A percentile compares a stretch with the other conserved stretches of the same genome.
Evolutionary conservation across 2,113 vertebrate genomes (phyloP).

Genomic region (Lophochroa leadbeateri): DNA sequence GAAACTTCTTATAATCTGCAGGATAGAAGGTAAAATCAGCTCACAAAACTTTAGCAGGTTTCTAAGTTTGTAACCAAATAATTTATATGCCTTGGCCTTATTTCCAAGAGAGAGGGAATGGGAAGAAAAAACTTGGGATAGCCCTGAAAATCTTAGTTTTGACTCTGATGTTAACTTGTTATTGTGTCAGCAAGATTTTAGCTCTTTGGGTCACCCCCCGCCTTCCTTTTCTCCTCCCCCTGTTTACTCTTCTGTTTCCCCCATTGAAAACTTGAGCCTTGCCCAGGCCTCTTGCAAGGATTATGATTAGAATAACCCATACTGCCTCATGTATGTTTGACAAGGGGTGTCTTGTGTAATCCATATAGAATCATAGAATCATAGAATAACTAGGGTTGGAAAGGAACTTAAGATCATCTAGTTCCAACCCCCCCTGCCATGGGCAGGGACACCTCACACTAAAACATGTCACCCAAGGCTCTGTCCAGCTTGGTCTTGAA

Average conservation of each 20-base stretch:
- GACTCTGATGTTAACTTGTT: neutral
- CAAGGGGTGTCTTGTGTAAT: neutral
- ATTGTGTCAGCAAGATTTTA: neutral
- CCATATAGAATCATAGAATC: neutral
- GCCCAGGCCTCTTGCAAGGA: neutral
- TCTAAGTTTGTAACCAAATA: neutral
- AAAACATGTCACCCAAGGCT: too few relatives aligned
- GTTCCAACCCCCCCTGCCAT: too few relatives aligned
- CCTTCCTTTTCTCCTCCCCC: neutral
- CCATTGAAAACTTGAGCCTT: neutral
- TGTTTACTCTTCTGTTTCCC: neutral
- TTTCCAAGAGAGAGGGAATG: neutral
- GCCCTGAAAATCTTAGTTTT: neutral
- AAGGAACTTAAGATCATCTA: too few relatives aligned
- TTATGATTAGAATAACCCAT: neutral
- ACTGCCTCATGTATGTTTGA: neutral
- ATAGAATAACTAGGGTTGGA: too few relatives aligned
- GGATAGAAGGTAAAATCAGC: neutral
- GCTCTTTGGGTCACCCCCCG: rapidly evolving
- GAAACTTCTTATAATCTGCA: neutral
- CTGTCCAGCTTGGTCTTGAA: too few relatives aligned
- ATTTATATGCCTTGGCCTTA: neutral
- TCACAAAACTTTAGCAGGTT: neutral
- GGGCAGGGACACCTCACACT: too few relatives aligned
- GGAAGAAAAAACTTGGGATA: neutral